Evolutionary conservation across 2,113 vertebrate species (phyloP), one percentile per base, ranked within the genome.

Genomic region (Sylvia atricapilla): DNA sequence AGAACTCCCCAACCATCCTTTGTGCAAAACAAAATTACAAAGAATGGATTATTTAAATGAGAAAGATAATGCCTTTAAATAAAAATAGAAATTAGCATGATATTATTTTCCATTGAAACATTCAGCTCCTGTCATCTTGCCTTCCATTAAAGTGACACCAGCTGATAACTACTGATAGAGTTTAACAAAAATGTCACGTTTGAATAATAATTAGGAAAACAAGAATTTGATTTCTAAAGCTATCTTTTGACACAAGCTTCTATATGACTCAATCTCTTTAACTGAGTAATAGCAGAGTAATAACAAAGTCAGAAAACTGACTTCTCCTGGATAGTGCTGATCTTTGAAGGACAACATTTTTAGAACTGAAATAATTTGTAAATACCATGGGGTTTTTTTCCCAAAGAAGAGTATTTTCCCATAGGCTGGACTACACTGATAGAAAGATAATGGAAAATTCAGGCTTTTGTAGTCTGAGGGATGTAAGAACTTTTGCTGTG

Each of bases 21-120:
- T 89, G 22, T 39, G 31, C 8, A 37, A 64, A 77, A 55, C 16
- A 64, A 67, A 68, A 52, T 37, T 10, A 55, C 33, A 84, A 82
- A 31, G 31, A 89, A 70, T 10, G 4, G 47, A 72, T 77, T 81
- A 85, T 91, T 89, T 52, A 89, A 80, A 80, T 67, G 18, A 67
- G 37, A 70, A 72, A 43, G 15, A 58, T 92, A 94, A 76, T 77
- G 33, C 20, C 8, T 68, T 89, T 64, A 87, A 89, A 84, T 87
- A 73, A 87, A 86, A 89, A 69, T n/a, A 76, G 18, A 62, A 79
- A 94, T 85, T 82, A 89, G 37, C 58, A 25, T 60, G 22, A 59
- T 66, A 50, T 35, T 72, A 44, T 62, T 94, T 66, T 78, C 27
- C 74, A 28, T 31, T 79, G 80, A 85, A 93, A 52, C 23, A 66